A percentile compares a stretch with the other conserved stretches of the same genome.
Evolutionary conservation across 2,888 invertebrate species (phyloP).

Genomic region (Brachynemurus nebulosus): DNA sequence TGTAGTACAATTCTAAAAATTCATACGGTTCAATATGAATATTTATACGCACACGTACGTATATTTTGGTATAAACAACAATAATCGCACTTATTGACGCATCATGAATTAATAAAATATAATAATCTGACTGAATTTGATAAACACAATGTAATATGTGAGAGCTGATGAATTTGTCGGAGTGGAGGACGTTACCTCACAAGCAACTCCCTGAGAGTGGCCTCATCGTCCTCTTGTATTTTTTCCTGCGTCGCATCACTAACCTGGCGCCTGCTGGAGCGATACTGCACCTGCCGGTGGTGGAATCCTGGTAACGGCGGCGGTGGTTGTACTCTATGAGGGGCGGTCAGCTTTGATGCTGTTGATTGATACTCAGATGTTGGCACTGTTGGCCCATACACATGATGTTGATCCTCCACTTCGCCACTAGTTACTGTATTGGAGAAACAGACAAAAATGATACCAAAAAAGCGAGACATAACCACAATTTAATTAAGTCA

Average conservation of each 20-base stretch:
- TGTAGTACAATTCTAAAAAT: no score
- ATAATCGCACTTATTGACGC: not conserved
- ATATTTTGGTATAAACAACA: no score
- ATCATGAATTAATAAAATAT: not conserved
- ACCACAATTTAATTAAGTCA: no score
- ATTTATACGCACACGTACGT: no score
- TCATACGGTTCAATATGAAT: no score
- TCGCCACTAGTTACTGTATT: slow-evolving; percentile 23
- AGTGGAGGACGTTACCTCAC: slow-evolving; percentile 57
- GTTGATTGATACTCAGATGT: slow-evolving; percentile 24
- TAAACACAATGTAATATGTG: not conserved
- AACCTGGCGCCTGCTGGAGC: slow-evolving; percentile 37
- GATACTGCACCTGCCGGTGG: slow-evolving; percentile 22
- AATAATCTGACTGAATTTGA: not conserved
- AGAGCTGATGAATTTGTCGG: slow-evolving; percentile 2
- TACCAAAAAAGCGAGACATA: no score
- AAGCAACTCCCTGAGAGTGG: slow-evolving; percentile 88
- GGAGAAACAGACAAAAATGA: no score
- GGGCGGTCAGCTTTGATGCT: slow-evolving; percentile 34
- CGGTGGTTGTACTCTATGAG: slow-evolving; percentile 27
- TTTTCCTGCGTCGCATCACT: slow-evolving; percentile 75
- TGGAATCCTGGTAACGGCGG: slow-evolving; percentile 26
- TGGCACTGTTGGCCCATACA: slow-evolving; percentile 18
- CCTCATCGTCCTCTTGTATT: slow-evolving; percentile 64
- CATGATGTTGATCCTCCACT: slow-evolving; percentile 26